These are phyloP conservation scores for Thecophora atra DNA, from an alignment of 2,888 invertebrate genomes.

Conservation along the genomic window DNA sequence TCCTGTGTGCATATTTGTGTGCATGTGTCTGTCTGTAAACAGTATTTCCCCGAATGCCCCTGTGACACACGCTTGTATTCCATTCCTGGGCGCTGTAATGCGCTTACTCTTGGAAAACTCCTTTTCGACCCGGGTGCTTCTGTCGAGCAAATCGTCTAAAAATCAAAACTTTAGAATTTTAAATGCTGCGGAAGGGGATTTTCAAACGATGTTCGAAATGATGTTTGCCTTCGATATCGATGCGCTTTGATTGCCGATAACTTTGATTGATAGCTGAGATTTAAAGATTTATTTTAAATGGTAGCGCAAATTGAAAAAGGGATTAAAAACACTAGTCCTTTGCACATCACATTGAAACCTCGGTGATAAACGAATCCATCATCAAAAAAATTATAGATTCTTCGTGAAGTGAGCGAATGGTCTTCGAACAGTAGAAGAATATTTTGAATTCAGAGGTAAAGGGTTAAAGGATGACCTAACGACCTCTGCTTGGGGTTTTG, in stretches of 20 bases:
- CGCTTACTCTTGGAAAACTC: conserved; percentile 25
- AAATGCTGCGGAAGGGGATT: not conserved
- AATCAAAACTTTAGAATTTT: not conserved
- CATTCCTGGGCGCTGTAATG: conserved; percentile 30
- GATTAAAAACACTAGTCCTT: conserved; percentile 2
- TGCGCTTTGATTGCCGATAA: conserved; percentile 35
- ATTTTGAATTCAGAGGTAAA: no score
- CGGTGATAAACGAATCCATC: no score
- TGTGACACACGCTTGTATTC: conserved; percentile 15
- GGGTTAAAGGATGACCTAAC: no score
- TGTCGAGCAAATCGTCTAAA: conserved; percentile 16
- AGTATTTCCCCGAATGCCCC: conserved; percentile 30
- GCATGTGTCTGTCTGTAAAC: conserved; percentile 54
- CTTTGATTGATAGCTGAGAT: conserved; percentile 33
- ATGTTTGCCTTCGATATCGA: conserved; percentile 25
- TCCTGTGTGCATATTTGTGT: conserved; percentile 33
- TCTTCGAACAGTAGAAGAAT: no score
- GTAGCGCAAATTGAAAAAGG: conserved; percentile 3
- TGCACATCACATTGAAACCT: no score
- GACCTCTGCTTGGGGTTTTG: no score
- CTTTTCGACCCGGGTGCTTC: conserved; percentile 6
- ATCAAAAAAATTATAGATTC: no score
- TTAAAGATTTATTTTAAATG: conserved; percentile 12
- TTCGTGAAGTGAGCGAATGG: no score
- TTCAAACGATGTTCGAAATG: conserved; percentile 23